Conservation (phyloP, 1,140 invertebrate genomes). For the Drosophila suzukii region DNA sequence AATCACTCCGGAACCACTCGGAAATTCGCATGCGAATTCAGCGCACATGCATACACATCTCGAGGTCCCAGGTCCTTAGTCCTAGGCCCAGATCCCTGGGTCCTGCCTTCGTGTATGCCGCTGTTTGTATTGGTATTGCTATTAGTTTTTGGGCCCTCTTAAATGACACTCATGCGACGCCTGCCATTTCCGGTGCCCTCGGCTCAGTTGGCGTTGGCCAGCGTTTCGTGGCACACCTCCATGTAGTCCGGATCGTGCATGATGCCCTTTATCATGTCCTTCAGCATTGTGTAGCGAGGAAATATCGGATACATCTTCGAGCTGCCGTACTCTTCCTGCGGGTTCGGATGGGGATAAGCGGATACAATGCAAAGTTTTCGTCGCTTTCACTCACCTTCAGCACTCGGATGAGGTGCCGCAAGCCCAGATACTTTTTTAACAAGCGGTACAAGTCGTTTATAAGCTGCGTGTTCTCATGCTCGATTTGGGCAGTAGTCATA, state of each 20-base stretch:
- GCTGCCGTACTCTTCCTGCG: slow-evolving; percentile 93
- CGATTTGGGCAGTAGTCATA: slow-evolving; percentile 96
- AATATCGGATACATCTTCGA: slow-evolving; percentile 97
- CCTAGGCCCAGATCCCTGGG: slow-evolving; percentile 13
- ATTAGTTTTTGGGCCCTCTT: slow-evolving; percentile 57
- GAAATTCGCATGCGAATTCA: slow-evolving; percentile 66
- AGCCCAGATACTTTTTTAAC: slow-evolving; percentile 95
- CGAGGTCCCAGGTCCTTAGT: background rate
- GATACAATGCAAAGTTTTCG: slow-evolving; percentile 30
- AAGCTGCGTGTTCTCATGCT: slow-evolving; percentile 96
- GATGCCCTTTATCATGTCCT: slow-evolving; percentile 97
- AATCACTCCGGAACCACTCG: slow-evolving; percentile 57
- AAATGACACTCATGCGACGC: slow-evolving; percentile 82
- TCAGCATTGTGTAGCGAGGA: slow-evolving; percentile 96
- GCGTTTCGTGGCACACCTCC: slow-evolving; percentile 95
- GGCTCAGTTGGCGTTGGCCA: slow-evolving; percentile 83
- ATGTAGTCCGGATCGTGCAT: slow-evolving; percentile 97
- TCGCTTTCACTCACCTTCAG: slow-evolving; percentile 89
- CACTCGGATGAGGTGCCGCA: slow-evolving; percentile 94
- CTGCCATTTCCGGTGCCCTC: slow-evolving; percentile 81
- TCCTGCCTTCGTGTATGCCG: slow-evolving; percentile 35
- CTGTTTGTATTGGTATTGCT: slow-evolving; percentile 45
- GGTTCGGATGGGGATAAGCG: slow-evolving; percentile 1
- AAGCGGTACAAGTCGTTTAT: slow-evolving; percentile 96
- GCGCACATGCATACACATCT: slow-evolving; percentile 4